Evolutionary conservation across 2,888 invertebrate species (phyloP).

Genomic region (Orthosia cruda): DNA sequence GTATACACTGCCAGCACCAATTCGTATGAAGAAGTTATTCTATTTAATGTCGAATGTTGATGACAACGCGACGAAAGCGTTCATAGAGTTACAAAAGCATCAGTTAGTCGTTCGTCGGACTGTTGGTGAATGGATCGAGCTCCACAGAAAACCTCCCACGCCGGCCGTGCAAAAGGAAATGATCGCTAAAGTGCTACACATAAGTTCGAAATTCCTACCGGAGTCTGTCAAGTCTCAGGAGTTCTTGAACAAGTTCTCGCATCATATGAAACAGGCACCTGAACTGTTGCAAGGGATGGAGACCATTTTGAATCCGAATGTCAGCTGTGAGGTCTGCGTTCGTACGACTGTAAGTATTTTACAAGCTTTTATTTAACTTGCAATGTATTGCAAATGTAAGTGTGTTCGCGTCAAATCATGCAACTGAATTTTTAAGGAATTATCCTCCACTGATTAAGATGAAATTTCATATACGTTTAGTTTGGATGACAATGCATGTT

Average conservation of each 20-base stretch:
- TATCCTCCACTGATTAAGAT: too few species aligned
- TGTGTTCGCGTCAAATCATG: too few species aligned
- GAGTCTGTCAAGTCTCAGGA: conserved; percentile 98
- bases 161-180: conserved; percentile 95
- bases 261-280: conserved; percentile 94
- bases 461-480: too few species aligned
- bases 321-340: conserved; percentile 98
- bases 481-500: too few species aligned
- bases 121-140: conserved; percentile 97
- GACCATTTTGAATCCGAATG: conserved; percentile 96
- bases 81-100: conserved; percentile 97
- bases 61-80: conserved; percentile 97
- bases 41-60: conserved; percentile 98
- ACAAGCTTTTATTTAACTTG: too few species aligned
- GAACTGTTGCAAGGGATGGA: conserved; percentile 95
- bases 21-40: conserved; percentile 98
- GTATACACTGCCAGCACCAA: conserved; percentile 96
- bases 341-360: conserved; percentile 95
- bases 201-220: conserved; percentile 95
- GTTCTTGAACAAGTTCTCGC: conserved; percentile 96
- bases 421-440: too few species aligned
- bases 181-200: conserved; percentile 93
- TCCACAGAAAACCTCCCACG: conserved; percentile 94
- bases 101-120: conserved; percentile 96
- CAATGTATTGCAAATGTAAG: too few species aligned